These are phyloP conservation scores for Acanthococcus lagerstroemiae DNA, from an alignment of 2,888 invertebrate genomes.

Conservation along the genomic window DNA sequence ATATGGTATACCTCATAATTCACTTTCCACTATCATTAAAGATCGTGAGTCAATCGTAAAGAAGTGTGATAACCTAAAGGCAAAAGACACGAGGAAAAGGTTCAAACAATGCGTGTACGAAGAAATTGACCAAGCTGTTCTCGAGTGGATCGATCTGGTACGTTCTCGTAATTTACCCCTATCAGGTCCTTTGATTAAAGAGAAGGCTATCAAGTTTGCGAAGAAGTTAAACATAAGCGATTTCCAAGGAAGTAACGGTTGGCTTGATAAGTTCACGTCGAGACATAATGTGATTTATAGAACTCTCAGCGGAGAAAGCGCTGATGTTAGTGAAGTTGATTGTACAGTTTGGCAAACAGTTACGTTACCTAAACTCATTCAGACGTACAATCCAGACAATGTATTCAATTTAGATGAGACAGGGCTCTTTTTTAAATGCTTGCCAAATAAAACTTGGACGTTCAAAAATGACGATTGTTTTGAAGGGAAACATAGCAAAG, in stretches of 20 bases:
- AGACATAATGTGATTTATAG: slow-evolving; percentile 35
- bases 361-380: slow-evolving; percentile 33
- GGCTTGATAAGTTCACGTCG: slow-evolving; percentile 35
- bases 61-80: no score
- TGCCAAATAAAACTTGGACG: slow-evolving; percentile 37
- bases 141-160: no score
- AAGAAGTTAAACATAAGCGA: slow-evolving; percentile 32
- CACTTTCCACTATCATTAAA: background rate
- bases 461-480: slow-evolving; percentile 39
- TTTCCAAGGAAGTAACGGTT: slow-evolving; percentile 35
- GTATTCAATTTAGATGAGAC: slow-evolving; percentile 39
- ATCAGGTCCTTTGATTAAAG: slow-evolving; percentile 31
- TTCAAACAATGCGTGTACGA: background rate
- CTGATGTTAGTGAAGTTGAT: slow-evolving; percentile 20
- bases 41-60: background rate
- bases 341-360: slow-evolving; percentile 33
- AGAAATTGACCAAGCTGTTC: background rate
- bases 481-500: slow-evolving; percentile 40
- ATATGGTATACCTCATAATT: background rate
- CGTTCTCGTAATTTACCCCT: no score
- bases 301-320: slow-evolving; percentile 37
- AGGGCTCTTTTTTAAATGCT: slow-evolving; percentile 37
- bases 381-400: slow-evolving; percentile 36
- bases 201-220: slow-evolving; percentile 33
- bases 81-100: background rate